Base-by-base conservation (phyloP, 2,797 vertebrate species). In the Arnoldichthys spilopterus region DNA sequence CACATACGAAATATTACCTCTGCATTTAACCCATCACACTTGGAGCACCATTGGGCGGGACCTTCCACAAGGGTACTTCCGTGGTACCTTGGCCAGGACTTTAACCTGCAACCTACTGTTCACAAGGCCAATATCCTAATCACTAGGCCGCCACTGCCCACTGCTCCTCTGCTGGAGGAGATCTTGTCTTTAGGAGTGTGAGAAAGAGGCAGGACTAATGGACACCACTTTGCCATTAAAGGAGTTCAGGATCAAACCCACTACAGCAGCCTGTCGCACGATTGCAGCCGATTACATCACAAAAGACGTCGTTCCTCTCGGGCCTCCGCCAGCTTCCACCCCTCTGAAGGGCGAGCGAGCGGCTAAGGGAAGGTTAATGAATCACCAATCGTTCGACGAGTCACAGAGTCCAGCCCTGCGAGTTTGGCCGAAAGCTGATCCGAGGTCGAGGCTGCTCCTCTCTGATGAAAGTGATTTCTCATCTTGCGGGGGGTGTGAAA, bases 241-340 rank as follows among this genome's bases (percentile, higher is more conserved):
- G 61, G 2, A 67, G n/a, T 66, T 76, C 37, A 26, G 16, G 37
- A 76, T 76, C 6, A 81, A 81, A 72, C 18, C 28, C 51, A 15
- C 63, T 72, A 61, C 67, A 26, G 71, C 67, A 53, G 53, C 54
- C 51, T 15, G 9, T n/a, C 24, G 15, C 20, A 53, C 7, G 20
- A 7, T 68, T 77, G 74, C 74, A 67, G 74, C 9, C 43, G 59
- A 58, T 81, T 81, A 51, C 74, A 77, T 77, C 79, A 81, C 51
- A 51, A 56, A 32, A 40, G 40, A n/a, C 40, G 15, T 7, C 6
- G n/a, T 76, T 67, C 47, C 43, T 16, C 37, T 47, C 26, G 49
- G 26, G 28, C 54, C 6, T 58, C 47, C 47, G 20, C 66, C 37
- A 22, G 22, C 26, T 32, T 3, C 56, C 4, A 18, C 53, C 37